phyloP scores from a whole-genome alignment of 2,113 vertebrate species.

The Semnornis frantzii region DNA sequence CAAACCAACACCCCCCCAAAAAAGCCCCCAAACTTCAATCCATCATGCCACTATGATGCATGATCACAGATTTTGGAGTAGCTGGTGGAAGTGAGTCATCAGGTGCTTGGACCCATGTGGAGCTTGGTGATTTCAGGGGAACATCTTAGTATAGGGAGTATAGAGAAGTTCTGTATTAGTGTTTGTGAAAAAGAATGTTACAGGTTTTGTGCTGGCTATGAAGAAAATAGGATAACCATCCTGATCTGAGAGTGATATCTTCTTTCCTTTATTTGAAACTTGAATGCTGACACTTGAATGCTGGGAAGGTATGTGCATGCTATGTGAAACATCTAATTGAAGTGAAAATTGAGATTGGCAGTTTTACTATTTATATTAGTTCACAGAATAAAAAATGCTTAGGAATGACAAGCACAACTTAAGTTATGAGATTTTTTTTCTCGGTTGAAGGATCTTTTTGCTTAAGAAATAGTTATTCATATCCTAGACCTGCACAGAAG shows the following conservation, averaged over 20 bases:
- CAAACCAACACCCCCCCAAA: no score
- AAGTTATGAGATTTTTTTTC: background rate
- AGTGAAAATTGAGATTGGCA: background rate
- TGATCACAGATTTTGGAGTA: background rate
- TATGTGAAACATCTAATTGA: background rate
- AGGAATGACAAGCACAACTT: background rate
- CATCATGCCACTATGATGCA: background rate
- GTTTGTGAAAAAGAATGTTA: background rate
- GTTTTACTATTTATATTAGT: background rate
- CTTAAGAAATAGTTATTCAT: background rate
- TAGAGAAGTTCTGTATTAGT: background rate
- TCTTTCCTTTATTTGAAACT: background rate
- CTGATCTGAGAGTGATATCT: background rate
- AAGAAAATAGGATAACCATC: background rate
- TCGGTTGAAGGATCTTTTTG: background rate
- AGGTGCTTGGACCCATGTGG: background rate
- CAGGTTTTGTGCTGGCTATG: background rate
- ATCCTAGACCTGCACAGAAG: background rate
- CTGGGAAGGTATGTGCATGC: background rate
- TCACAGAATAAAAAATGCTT: background rate
- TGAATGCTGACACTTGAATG: background rate
- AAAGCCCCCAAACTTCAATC: background rate
- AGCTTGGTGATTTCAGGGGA: background rate
- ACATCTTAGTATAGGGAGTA: background rate
- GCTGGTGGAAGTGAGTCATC: background rate